These are phyloP conservation scores for Alentia gelatinosa DNA, from an alignment of 2,888 invertebrate species.

Conservation along the genomic window DNA sequence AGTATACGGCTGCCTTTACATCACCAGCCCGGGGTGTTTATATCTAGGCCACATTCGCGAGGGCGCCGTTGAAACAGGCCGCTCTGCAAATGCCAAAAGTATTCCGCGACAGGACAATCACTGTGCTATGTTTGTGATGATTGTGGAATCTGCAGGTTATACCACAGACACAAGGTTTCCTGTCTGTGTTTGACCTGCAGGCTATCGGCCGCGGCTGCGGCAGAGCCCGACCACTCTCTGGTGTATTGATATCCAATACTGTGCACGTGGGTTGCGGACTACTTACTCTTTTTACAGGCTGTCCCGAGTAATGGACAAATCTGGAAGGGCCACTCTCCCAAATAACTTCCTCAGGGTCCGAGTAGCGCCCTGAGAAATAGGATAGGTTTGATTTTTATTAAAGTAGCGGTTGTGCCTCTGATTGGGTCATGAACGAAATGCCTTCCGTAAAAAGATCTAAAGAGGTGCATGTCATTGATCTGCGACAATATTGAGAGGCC, in stretches of 20 bases:
- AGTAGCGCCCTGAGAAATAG: background rate
- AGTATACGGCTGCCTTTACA: no score
- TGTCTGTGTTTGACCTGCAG: background rate
- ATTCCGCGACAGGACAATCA: no score
- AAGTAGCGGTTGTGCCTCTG: background rate
- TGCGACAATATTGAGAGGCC: no score
- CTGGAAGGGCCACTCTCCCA: background rate
- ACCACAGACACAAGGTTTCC: background rate
- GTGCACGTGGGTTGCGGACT: background rate
- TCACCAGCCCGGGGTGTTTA: no score
- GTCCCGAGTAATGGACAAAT: background rate
- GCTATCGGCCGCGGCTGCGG: background rate
- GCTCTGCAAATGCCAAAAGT: no score
- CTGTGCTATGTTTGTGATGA: background rate
- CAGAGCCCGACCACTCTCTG: background rate
- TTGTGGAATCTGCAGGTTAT: constrained; percentile 1
- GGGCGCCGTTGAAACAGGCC: no score
- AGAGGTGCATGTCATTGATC: no score
- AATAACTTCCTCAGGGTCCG: background rate
- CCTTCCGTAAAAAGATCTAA: no score
- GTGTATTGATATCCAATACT: background rate
- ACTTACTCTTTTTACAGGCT: background rate
- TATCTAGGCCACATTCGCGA: no score
- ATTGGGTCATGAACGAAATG: background rate
- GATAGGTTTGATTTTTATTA: background rate